Evolutionary conservation across 2,113 vertebrate species (phyloP).

Genomic region (Vidua chalybeata): DNA sequence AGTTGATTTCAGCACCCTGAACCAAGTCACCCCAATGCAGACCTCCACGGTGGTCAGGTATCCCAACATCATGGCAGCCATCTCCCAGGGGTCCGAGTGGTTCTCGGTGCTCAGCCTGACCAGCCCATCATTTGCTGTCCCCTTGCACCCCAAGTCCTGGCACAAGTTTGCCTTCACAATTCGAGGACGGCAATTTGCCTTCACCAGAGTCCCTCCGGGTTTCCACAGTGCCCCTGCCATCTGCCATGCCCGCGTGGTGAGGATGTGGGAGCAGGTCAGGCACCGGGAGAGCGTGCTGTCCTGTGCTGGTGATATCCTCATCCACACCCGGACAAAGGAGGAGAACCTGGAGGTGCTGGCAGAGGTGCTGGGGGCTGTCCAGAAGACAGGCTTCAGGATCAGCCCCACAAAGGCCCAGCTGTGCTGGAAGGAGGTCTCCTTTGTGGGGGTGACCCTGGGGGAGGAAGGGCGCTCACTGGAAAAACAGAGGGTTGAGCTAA

Average conservation of each 20-base stretch:
- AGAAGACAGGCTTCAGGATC: slow-evolving; percentile 37
- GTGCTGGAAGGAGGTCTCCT: slow-evolving; percentile 64
- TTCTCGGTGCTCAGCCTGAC: slow-evolving; percentile 55
- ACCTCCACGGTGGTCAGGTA: not conserved
- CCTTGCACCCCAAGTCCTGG: slow-evolving; percentile 18
- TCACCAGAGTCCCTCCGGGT: slow-evolving; percentile 14
- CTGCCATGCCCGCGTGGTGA: not conserved
- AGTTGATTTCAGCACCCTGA: not conserved
- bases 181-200: slow-evolving; percentile 27
- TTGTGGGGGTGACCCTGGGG: slow-evolving; percentile 38
- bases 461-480: slow-evolving; percentile 27
- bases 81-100: not conserved
- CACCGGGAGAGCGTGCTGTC: not conserved
- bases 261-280: slow-evolving; percentile 47
- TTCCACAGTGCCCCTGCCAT: slow-evolving; percentile 5
- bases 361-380: slow-evolving; percentile 17
- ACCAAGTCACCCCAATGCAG: not conserved
- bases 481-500: slow-evolving; percentile 39
- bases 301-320: slow-evolving; percentile 27
- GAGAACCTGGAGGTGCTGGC: slow-evolving; percentile 48
- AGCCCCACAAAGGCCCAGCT: slow-evolving; percentile 53
- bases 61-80: not conserved
- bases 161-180: slow-evolving; percentile 53
- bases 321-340: slow-evolving; percentile 41
- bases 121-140: slow-evolving; percentile 25